Conservation (phyloP, 2,888 invertebrate species). For the Tuberolachnus salignus region DNA sequence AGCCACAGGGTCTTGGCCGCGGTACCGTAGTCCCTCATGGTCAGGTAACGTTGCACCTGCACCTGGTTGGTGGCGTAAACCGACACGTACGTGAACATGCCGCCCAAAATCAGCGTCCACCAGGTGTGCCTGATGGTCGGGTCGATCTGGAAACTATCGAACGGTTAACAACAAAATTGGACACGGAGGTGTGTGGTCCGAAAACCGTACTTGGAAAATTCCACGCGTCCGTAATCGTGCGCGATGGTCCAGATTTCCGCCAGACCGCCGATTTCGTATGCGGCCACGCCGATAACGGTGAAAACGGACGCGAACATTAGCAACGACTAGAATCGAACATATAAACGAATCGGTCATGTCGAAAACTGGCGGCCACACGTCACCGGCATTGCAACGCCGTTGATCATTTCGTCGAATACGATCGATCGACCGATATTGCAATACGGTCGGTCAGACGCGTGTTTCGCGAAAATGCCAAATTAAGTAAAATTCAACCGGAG, state of each 20-base stretch:
- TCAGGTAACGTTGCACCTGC: constrained; percentile 68
- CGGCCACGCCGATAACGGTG: constrained; percentile 77
- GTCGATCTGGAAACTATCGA: constrained; percentile 73
- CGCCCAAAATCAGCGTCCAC: constrained; percentile 81
- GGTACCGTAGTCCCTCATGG: constrained; percentile 68
- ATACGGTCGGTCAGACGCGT: too few relatives aligned
- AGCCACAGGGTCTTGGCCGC: constrained; percentile 79
- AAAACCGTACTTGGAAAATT: constrained; percentile 30
- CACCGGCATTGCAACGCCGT: too few relatives aligned
- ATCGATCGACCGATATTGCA: too few relatives aligned
- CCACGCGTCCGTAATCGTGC: constrained; percentile 28
- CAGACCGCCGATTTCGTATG: constrained; percentile 74
- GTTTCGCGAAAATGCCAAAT: too few relatives aligned
- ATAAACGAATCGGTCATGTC: too few relatives aligned
- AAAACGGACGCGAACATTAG: constrained; percentile 85
- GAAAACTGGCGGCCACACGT: too few relatives aligned
- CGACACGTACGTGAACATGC: constrained; percentile 78
- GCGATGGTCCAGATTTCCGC: constrained; percentile 69
- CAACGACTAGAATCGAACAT: constrained; percentile 65
- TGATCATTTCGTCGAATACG: too few relatives aligned
- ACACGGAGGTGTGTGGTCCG: too few relatives aligned
- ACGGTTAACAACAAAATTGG: background rate
- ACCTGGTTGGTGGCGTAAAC: constrained; percentile 88
- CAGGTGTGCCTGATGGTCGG: constrained; percentile 85
- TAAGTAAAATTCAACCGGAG: too few relatives aligned